Evolutionary conservation across 2,797 vertebrate species (phyloP).

Genomic region (Leptodactylus fallax): DNA sequence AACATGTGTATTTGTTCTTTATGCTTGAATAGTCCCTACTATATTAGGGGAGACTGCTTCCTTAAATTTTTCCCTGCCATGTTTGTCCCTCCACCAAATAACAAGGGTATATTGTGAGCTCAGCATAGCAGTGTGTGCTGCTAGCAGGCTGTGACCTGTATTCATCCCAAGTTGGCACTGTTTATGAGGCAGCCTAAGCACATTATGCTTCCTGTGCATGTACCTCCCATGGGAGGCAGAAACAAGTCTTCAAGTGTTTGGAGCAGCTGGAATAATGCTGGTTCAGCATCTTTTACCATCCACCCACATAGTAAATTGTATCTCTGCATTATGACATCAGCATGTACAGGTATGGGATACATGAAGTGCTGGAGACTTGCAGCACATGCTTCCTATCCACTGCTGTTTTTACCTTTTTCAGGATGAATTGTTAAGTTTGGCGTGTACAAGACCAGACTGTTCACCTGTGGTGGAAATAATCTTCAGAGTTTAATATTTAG

Average conservation of each 20-base stretch:
- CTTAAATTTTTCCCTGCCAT: background rate
- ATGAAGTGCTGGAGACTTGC: background rate
- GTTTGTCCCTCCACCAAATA: background rate
- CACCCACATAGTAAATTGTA: constrained; percentile 27
- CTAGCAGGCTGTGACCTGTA: constrained; percentile 48
- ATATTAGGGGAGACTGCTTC: background rate
- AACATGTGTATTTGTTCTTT: background rate
- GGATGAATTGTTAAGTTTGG: background rate
- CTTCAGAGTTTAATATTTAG: too few relatives aligned
- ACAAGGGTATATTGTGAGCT: background rate
- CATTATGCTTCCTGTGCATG: constrained; percentile 31
- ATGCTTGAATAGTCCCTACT: background rate
- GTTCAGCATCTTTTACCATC: constrained; percentile 28
- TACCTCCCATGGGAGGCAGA: constrained; percentile 34
- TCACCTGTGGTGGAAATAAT: too few relatives aligned
- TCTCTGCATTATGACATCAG: background rate
- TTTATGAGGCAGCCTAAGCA: background rate
- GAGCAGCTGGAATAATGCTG: background rate
- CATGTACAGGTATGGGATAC: background rate
- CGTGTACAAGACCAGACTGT: too few relatives aligned
- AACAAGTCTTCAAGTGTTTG: constrained; percentile 22
- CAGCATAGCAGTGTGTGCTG: background rate
- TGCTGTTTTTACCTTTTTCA: background rate
- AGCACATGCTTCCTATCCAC: background rate
- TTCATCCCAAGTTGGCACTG: constrained; percentile 27